Conservation (phyloP, 1,140 invertebrate species). For the Drosophila kohkoa region DNA sequence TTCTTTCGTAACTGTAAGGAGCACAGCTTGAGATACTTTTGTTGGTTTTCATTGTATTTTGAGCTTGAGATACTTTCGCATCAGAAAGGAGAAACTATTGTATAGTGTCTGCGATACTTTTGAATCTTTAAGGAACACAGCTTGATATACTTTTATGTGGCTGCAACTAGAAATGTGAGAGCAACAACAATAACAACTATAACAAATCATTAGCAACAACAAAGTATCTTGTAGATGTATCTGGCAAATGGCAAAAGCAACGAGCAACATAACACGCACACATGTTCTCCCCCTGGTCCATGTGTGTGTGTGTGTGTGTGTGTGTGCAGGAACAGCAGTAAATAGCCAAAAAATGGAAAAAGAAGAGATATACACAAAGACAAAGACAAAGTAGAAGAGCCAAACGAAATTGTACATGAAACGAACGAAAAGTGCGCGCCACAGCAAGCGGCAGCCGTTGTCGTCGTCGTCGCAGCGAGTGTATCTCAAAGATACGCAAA, state of each 20-base stretch:
- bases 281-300: constrained; percentile 44
- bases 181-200: constrained; percentile 2
- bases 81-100: no score
- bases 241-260: constrained; percentile 46
- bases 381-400: constrained; percentile 47
- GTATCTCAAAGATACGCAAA: constrained; percentile 60
- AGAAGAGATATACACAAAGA: constrained; percentile 26
- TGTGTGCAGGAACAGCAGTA: constrained; percentile 54
- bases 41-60: no score
- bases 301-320: constrained; percentile 26
- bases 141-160: no score
- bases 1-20: neutral
- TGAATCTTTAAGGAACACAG: neutral
- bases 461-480: constrained; percentile 15
- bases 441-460: constrained; percentile 44
- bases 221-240: constrained; percentile 43
- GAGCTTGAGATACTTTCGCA: neutral
- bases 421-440: constrained; percentile 45
- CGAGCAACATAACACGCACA: constrained; percentile 61
- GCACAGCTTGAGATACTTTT: neutral
- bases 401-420: constrained; percentile 42
- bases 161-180: no score
- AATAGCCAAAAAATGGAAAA: constrained; percentile 47
- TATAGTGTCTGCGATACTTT: neutral
- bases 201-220: constrained; percentile 33